Evolutionary conservation across 2,113 vertebrate species (phyloP), one percentile per base, ranked within the genome.

Genomic region (Phodopus roborovskii): DNA sequence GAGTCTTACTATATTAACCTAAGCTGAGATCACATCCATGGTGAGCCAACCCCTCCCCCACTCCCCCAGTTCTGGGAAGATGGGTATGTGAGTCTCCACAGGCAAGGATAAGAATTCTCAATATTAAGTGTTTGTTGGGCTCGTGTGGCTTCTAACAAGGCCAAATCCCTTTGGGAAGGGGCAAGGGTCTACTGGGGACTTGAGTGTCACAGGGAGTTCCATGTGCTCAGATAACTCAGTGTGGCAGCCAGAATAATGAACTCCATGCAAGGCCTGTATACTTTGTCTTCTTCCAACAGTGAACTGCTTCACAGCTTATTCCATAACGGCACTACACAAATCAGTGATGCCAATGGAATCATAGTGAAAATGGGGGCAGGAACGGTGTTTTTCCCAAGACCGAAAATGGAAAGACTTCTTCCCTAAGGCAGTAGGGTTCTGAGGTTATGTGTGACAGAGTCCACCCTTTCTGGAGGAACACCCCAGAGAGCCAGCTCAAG

Each of bases 371-470:
- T 22, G 17, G 68, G 10, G 26, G 60, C 45, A 90, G 48, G 13
- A 68, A 11, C 58, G n/a, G 71, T 83, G 22, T 64, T 77, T 81
- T 75, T 56, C 36, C 58, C 66, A 73, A 88, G 16, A 77, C 42
- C 87, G 64, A 89, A 82, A 88, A 88, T 33, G 71, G 68, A 92
- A 87, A 79, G n/a, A 66, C 50, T 93, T 79, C 15, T 50, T 91
- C 30, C 56, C 12, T 0, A 8, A 36, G 28, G 24, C 33, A 60
- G 4, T 6, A 0, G 11, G 70, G 11, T n/a, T 89, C 22, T 48
- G 26, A 70, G 58, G 20, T n/a, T 91, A 17, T 4, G 0, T 1
- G 3, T 28, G 45, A 17, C 11, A 48, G 0, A 42, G 2, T 17
- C 42, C 53, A 45, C 45, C 53, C 16, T n/a, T 30, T 88, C 60